A percentile compares a stretch with the other conserved stretches of the same genome.
These are phyloP conservation scores for Myotis yumanensis DNA, from an alignment of 2,113 vertebrate species.

Conservation along the genomic window DNA sequence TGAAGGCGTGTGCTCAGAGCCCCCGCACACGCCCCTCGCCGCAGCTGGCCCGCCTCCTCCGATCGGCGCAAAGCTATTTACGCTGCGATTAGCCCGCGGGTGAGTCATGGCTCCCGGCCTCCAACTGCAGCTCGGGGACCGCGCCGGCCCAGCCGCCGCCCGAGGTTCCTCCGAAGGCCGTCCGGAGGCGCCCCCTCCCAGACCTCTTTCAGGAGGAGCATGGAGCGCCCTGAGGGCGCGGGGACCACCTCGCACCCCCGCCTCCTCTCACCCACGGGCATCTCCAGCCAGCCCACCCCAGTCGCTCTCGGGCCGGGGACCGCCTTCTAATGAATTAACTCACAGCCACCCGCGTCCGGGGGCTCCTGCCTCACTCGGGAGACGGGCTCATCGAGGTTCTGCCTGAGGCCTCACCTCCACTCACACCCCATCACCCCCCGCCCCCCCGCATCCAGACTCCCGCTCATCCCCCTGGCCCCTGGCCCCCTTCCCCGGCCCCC, in stretches of 20 bases:
- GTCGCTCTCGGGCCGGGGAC: not conserved
- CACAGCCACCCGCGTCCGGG: not conserved
- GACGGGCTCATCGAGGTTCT: not conserved
- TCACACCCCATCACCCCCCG: not conserved
- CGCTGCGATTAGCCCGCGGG: not conserved
- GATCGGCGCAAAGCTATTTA: conserved; percentile 9
- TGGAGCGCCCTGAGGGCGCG: not conserved
- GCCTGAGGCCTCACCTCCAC: not conserved
- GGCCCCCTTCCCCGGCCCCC: not conserved
- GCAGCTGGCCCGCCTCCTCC: not conserved
- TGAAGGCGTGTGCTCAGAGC: not conserved
- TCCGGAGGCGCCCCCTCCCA: not conserved
- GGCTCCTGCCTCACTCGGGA: not conserved
- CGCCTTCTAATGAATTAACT: not conserved
- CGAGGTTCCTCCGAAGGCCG: not conserved
- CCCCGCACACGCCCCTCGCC: not conserved
- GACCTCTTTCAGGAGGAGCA: not conserved
- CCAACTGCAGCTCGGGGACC: not conserved
- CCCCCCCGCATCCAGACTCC: fast-evolving
- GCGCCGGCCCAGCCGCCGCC: not conserved
- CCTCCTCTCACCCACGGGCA: not conserved
- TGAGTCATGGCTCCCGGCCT: conserved; percentile 40
- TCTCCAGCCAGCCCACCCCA: too few species aligned
- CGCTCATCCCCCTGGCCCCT: not conserved
- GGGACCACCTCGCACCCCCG: not conserved